Evolutionary conservation across 2,888 invertebrate species (phyloP).

Genomic region (Proisotoma minuta): DNA sequence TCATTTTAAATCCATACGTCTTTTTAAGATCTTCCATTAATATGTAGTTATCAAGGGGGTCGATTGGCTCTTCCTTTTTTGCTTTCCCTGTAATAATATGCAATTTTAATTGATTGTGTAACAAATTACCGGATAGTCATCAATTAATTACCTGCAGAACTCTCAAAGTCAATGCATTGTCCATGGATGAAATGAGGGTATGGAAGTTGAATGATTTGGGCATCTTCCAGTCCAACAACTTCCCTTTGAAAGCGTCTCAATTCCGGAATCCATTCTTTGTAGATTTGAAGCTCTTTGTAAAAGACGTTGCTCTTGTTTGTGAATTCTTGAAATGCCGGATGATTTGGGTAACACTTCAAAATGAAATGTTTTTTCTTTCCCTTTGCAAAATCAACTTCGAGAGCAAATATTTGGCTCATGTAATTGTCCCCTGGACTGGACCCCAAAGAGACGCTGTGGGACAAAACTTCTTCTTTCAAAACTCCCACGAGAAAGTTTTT

Average conservation of each 20-base stretch:
- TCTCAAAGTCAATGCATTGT: slow-evolving; percentile 2
- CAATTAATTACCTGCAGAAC: not conserved
- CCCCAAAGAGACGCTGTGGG: not conserved
- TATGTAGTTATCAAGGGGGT: slow-evolving; percentile 1
- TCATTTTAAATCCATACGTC: not conserved
- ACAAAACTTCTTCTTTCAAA: not conserved
- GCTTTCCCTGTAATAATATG: not conserved
- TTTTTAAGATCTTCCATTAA: slow-evolving; percentile 5
- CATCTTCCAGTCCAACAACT: not conserved
- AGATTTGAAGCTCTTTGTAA: slow-evolving; percentile 25
- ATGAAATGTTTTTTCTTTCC: slow-evolving; percentile 13
- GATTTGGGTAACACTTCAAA: slow-evolving; percentile 32
- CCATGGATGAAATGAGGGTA: slow-evolving; percentile 7
- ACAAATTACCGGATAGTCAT: too few relatives aligned
- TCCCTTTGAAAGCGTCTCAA: slow-evolving; percentile 22
- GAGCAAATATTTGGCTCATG: slow-evolving; percentile 20
- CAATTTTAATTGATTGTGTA: too few relatives aligned
- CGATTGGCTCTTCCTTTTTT: not conserved
- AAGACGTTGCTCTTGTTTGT: slow-evolving; percentile 27
- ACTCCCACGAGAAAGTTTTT: too few relatives aligned
- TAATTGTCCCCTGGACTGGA: slow-evolving; percentile 28
- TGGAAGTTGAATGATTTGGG: not conserved
- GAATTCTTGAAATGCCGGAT: slow-evolving; percentile 26
- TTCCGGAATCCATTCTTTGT: slow-evolving; percentile 19
- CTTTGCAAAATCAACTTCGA: not conserved